Evolutionary conservation across 2,113 vertebrate genomes (phyloP).

Genomic region (Galemys pyrenaicus): DNA sequence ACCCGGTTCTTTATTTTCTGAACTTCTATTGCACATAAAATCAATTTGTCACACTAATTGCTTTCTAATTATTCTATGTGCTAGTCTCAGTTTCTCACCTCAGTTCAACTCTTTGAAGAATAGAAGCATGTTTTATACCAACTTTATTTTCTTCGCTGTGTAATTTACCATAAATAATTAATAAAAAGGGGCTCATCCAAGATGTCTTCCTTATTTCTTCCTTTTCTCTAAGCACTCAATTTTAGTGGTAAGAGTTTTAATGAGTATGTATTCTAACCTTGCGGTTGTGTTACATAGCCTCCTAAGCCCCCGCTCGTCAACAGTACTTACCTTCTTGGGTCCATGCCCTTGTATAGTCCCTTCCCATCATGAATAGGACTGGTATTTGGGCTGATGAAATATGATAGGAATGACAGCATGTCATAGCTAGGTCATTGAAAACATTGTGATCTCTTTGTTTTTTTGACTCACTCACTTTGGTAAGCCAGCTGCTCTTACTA

Average conservation of each 20-base stretch:
- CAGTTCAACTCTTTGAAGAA: neutral
- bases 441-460: neutral
- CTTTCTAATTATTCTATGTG: conserved; percentile 26
- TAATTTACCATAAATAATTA: neutral
- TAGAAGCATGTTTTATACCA: neutral
- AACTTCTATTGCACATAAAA: conserved; percentile 18
- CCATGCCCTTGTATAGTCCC: neutral
- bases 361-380: neutral
- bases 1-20: neutral
- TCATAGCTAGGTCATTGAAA: neutral
- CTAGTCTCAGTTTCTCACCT: conserved; percentile 11
- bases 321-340: neutral
- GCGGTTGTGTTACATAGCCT: neutral
- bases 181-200: neutral
- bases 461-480: neutral
- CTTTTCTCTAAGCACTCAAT: neutral
- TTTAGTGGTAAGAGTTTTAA: neutral
- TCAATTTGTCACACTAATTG: neutral
- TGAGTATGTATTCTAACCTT: neutral
- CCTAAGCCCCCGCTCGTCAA: rapidly evolving
- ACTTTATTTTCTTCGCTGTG: neutral
- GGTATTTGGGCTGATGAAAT: neutral
- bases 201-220: neutral
- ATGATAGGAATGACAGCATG: neutral
- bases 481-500: neutral